Evolutionary conservation across 2,888 invertebrate species (phyloP).

Genomic region (Drosophila quinaria): DNA sequence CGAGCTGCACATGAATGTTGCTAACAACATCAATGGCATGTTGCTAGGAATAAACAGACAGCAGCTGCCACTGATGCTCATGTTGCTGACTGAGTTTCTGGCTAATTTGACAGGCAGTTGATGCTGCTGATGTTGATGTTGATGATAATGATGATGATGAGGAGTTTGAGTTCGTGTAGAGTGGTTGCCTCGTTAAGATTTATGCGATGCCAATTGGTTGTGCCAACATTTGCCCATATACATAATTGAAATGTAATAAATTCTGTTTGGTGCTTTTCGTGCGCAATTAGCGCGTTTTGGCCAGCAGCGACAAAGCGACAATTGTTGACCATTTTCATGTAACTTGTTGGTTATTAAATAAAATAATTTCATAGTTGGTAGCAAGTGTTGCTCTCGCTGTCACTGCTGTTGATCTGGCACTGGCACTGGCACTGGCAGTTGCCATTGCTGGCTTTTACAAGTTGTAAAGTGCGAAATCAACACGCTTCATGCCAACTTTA

Average conservation of each 20-base stretch:
- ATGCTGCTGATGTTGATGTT: slow-evolving; percentile 24
- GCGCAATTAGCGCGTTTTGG: slow-evolving; percentile 68
- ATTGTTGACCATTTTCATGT: slow-evolving; percentile 72
- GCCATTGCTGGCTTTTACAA: slow-evolving; percentile 74
- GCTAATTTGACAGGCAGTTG: slow-evolving; percentile 73
- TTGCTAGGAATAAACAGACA: slow-evolving; percentile 30
- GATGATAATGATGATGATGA: slow-evolving; percentile 15
- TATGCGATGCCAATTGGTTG: slow-evolving; percentile 79
- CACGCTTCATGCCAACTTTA: slow-evolving; percentile 81
- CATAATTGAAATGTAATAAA: slow-evolving; percentile 82
- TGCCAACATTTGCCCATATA: slow-evolving; percentile 78
- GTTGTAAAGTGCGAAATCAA: slow-evolving; percentile 82
- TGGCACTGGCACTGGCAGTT: slow-evolving; percentile 22
- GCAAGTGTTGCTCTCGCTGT: slow-evolving; percentile 18
- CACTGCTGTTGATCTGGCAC: slow-evolving; percentile 9
- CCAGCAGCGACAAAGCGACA: slow-evolving; percentile 58
- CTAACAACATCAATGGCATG: slow-evolving; percentile 44
- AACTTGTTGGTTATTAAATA: slow-evolving; percentile 76
- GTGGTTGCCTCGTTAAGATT: slow-evolving; percentile 55
- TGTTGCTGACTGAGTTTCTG: slow-evolving; percentile 64
- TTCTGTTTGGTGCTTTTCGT: slow-evolving; percentile 67
- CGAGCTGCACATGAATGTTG: slow-evolving; percentile 43
- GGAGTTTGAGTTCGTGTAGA: slow-evolving; percentile 6
- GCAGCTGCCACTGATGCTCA: slow-evolving; percentile 30
- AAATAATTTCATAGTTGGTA: slow-evolving; percentile 79